Evolutionary conservation across 2,113 vertebrate genomes (phyloP).

Genomic region (Ranitomeya imitator): DNA sequence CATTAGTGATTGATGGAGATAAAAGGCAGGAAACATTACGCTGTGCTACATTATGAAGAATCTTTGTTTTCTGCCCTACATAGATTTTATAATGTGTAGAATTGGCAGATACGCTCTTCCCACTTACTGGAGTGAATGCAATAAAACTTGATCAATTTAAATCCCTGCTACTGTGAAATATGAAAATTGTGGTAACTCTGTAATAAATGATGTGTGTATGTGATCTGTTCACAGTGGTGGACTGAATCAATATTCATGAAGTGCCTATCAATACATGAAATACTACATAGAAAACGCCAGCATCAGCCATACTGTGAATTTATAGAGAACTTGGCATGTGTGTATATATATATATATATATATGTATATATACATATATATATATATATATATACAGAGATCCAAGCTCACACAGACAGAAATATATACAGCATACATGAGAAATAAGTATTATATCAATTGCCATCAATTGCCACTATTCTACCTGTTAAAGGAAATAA

Average conservation of each 20-base stretch:
- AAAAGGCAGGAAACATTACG: background rate
- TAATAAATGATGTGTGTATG: constrained; percentile 3
- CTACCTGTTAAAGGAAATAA: too few species aligned
- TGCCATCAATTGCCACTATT: too few species aligned
- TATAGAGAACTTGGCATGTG: too few species aligned
- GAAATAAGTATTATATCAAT: too few species aligned
- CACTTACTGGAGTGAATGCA: background rate
- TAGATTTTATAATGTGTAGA: background rate
- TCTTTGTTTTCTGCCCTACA: background rate
- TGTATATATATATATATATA: too few species aligned
- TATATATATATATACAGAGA: too few species aligned
- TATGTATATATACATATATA: too few species aligned
- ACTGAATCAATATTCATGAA: constrained; percentile 24
- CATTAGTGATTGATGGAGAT: background rate
- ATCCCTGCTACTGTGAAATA: background rate
- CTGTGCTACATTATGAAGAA: background rate
- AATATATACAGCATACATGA: too few species aligned
- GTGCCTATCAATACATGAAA: constrained; percentile 10
- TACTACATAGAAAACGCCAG: background rate
- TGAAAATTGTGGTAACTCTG: constrained; percentile 14
- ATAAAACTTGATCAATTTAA: background rate
- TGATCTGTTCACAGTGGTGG: constrained; percentile 11
- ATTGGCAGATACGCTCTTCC: background rate
- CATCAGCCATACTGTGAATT: background rate
- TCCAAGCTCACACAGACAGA: too few species aligned